Percentiles rank a stretch among this genome's conserved stretches.
Conservation (phyloP, 2,113 vertebrate genomes). For the Patagioenas fasciata region DNA sequence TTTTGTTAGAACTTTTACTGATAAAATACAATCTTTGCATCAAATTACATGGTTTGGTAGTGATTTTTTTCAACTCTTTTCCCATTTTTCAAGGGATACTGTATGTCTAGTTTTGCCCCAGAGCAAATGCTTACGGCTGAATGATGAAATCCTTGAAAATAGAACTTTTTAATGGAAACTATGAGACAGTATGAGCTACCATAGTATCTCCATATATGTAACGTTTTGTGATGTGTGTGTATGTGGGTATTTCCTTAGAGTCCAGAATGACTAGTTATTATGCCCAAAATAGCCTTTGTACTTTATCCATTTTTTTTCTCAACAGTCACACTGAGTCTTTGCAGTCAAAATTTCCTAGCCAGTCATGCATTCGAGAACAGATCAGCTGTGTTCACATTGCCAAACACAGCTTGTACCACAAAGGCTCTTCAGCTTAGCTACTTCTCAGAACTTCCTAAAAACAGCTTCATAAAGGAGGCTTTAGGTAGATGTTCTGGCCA, state of each 20-base stretch:
- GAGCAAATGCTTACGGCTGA: not conserved
- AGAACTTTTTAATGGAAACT: slow-evolving; percentile 19
- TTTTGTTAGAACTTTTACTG: not conserved
- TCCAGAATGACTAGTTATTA: slow-evolving; percentile 17
- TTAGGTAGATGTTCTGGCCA: not conserved
- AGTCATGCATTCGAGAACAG: slow-evolving; percentile 14
- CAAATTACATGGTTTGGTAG: not conserved
- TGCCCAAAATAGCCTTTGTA: slow-evolving; percentile 53
- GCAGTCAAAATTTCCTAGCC: slow-evolving; percentile 41
- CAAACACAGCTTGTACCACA: slow-evolving; percentile 21
- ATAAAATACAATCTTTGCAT: not conserved
- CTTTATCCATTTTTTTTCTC: not conserved
- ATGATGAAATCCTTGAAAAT: not conserved
- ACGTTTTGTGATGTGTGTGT: not conserved
- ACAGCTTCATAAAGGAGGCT: not conserved
- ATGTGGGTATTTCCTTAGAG: not conserved
- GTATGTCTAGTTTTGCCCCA: not conserved
- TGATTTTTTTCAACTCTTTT: not conserved
- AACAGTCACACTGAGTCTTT: not conserved
- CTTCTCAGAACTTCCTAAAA: slow-evolving; percentile 11
- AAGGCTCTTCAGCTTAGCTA: not conserved
- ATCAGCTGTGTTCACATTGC: slow-evolving; percentile 7
- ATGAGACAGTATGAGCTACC: not conserved
- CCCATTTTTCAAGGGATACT: not conserved
- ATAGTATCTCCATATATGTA: not conserved